Conservation (phyloP, 23 tunicate species). For the Phallusia fumigata region DNA sequence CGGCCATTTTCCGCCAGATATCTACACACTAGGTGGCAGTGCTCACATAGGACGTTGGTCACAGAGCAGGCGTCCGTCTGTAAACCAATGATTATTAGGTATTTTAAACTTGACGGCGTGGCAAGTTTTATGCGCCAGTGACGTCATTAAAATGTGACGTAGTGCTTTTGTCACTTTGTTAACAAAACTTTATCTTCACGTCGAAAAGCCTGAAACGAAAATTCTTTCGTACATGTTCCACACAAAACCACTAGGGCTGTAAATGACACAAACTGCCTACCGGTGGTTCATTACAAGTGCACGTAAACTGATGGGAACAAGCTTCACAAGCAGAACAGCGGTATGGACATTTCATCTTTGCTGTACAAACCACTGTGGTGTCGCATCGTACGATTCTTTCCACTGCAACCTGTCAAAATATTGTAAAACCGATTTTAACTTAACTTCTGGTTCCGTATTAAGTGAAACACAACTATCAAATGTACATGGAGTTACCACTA, state of each 20-base stretch:
- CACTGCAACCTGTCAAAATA: constrained; percentile 50
- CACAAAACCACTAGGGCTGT: no score
- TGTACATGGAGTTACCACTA: no score
- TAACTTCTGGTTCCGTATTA: no score
- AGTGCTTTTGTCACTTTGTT: no score
- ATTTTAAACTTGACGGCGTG: no score
- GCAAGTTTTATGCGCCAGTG: no score
- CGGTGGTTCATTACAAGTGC: constrained; percentile 45
- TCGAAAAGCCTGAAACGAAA: no score
- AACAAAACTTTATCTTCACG: no score
- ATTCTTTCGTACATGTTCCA: no score
- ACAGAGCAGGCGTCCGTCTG: constrained; percentile 8
- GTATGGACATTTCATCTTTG: constrained; percentile 65
- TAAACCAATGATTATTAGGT: neutral
- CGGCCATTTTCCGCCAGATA: constrained; percentile 35
- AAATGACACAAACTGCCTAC: neutral
- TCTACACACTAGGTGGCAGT: constrained; percentile 68
- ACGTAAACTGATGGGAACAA: constrained; percentile 81
- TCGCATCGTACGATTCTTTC: constrained; percentile 42
- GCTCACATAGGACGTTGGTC: constrained; percentile 49
- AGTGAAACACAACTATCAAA: no score
- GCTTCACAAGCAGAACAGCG: constrained; percentile 69
- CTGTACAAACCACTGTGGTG: constrained; percentile 36
- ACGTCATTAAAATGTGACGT: no score
- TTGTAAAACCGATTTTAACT: neutral